Percentiles rank a stretch among this genome's conserved stretches.
These are phyloP conservation scores for Podarcis raffonei DNA, from an alignment of 2,113 vertebrate species.

Conservation along the genomic window DNA sequence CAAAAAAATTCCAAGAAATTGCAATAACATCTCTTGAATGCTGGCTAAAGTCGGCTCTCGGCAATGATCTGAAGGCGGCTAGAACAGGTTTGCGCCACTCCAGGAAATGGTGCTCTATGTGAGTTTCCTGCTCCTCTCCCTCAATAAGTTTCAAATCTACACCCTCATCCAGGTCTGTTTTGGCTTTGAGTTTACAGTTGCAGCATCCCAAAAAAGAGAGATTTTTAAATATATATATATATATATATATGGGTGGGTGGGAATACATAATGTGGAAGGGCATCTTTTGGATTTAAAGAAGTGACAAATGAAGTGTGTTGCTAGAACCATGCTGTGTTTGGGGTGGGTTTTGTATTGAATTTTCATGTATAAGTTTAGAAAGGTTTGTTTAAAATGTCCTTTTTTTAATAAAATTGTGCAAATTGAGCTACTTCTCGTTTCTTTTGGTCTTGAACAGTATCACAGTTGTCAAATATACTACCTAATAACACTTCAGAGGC, in stretches of 20 bases:
- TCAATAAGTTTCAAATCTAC: neutral
- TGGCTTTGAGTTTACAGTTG: rapidly evolving
- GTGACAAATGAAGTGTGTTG: constrained; percentile 21
- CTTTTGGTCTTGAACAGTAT: neutral
- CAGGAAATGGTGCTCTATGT: neutral
- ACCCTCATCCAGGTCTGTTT: too few species aligned
- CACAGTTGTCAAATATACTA: neutral
- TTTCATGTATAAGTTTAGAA: constrained; percentile 77
- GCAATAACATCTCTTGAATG: constrained; percentile 5
- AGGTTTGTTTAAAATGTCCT: constrained; percentile 78
- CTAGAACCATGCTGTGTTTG: constrained; percentile 63
- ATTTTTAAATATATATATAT: neutral
- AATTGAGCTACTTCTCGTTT: neutral
- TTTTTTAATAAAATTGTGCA: constrained; percentile 81
- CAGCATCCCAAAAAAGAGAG: neutral
- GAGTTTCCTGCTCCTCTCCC: neutral
- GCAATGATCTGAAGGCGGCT: neutral
- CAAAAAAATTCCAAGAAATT: constrained; percentile 71
- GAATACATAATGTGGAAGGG: constrained; percentile 29
- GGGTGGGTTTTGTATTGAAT: constrained; percentile 77
- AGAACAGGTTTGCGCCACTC: neutral
- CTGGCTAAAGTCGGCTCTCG: rapidly evolving
- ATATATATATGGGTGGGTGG: neutral
- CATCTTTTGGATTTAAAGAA: constrained; percentile 66
- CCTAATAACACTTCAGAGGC: neutral